Percentiles rank a stretch among this genome's conserved stretches.
Conservation (phyloP, 2,113 vertebrate species). For the Loxodonta africana region DNA sequence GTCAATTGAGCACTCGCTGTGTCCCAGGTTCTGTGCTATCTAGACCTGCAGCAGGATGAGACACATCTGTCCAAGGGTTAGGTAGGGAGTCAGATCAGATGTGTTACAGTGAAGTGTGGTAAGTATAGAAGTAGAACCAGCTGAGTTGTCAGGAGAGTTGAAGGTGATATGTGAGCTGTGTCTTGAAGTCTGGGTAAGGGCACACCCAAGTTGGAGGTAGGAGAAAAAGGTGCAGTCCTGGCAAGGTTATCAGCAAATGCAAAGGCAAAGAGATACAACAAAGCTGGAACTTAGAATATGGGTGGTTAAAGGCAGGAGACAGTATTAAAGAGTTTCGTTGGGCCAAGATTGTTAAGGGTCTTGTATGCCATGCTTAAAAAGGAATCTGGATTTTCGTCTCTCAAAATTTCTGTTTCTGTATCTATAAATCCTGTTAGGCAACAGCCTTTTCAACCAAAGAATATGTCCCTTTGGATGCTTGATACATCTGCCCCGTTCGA, state of each 20-base stretch:
- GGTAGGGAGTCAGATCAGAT: not conserved
- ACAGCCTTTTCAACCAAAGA: slow-evolving; percentile 5
- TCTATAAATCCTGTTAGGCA: slow-evolving; percentile 5
- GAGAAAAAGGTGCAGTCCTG: not conserved
- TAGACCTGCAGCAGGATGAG: not conserved
- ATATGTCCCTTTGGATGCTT: not conserved
- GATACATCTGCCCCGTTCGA: not conserved
- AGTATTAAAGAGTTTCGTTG: not conserved
- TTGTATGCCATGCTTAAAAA: not conserved
- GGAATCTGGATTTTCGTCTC: slow-evolving; percentile 42
- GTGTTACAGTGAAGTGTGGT: not conserved
- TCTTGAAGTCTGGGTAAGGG: not conserved
- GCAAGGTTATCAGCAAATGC: not conserved
- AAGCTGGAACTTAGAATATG: not conserved
- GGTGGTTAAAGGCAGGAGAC: not conserved
- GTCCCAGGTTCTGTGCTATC: not conserved
- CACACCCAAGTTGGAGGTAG: not conserved
- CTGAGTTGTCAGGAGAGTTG: not conserved
- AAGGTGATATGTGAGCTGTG: not conserved
- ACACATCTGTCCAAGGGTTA: not conserved
- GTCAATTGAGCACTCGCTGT: not conserved
- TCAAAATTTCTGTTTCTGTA: not conserved
- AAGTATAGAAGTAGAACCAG: not conserved
- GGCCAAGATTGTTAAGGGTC: not conserved
- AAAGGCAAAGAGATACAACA: not conserved